Base-by-base conservation (phyloP, 2,113 vertebrate genomes). In the Puffinus mauretanicus region DNA sequence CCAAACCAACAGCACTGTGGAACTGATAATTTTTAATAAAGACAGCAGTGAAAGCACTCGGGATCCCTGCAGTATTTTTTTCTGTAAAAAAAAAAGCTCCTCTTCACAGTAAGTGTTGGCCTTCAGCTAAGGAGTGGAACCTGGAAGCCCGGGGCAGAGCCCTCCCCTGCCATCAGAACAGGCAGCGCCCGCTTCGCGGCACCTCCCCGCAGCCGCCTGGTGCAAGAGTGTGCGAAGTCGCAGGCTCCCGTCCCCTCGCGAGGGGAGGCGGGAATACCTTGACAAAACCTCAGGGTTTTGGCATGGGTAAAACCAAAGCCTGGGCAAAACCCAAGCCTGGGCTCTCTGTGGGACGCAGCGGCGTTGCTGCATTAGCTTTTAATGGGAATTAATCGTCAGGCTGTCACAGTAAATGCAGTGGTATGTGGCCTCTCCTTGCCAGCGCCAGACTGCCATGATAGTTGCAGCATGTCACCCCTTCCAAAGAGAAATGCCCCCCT, bases 291-390 rank as follows among this genome's bases (percentile, higher is more conserved):
- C 49, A 60, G 47, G 40, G 79, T 84, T 95, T 69, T 94, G 80
- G 40, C 46, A 19, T 13, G 25, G 30, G 20, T 86, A 36, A 81
- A 83, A 52, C 11, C 18, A 36, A 36, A 71, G 10, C 29, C 24
- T 52, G 57, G 24, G 7, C 27, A 40, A 40, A 40, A 52, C 11
- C 18, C 40, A 36, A 71, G 10, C 29, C 24, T 52, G 57, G 24
- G 7, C 27, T 67, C 57, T 82, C 36, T 25, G 4, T 30, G 51
- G 16, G 47, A 38, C 3, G 1, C 27, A 11, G 20, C 0, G 0
- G 6, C 8, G 1, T 22, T 69, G 44, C 15, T 67, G 8, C 44
- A 13, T 70, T 85, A 80, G 75, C 30, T 81, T 92, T 58, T 70
- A 66, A 66, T 36, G 42, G 65, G n/a, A 89, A 64, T 71, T 57